Percentiles rank a stretch among this genome's conserved stretches.
Evolutionary conservation across 1,140 invertebrate species (phyloP).

Genomic region (Aphaenogaster rudis): DNA sequence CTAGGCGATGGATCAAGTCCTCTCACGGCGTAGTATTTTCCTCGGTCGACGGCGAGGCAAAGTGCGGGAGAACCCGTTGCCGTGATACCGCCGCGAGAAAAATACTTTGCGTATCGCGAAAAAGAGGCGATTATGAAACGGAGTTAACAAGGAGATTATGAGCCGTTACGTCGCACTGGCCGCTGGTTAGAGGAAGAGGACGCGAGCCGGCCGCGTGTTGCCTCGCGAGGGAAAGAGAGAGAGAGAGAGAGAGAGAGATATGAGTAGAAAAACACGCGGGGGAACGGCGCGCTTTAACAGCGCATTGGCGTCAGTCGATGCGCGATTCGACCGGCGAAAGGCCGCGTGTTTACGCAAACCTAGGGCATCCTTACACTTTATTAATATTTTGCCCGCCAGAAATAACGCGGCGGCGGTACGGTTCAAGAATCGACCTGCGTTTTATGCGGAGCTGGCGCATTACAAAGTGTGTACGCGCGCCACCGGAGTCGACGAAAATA

Average conservation of each 20-base stretch:
- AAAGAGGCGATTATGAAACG: slow-evolving; percentile 48
- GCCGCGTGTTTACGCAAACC: slow-evolving; percentile 64
- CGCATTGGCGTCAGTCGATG: slow-evolving; percentile 34
- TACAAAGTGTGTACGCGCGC: slow-evolving; percentile 58
- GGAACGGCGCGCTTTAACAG: background rate
- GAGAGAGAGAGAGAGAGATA: background rate
- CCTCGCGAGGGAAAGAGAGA: background rate
- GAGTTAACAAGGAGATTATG: slow-evolving; percentile 39
- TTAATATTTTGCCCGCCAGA: slow-evolving; percentile 73
- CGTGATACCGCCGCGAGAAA: background rate
- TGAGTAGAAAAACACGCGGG: background rate
- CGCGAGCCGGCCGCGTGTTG: background rate
- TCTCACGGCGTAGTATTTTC: background rate
- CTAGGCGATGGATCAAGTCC: slow-evolving; percentile 13
- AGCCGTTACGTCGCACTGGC: background rate
- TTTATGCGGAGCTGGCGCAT: slow-evolving; percentile 58
- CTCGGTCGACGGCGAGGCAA: background rate
- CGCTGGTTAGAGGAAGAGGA: background rate
- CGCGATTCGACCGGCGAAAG: slow-evolving; percentile 53
- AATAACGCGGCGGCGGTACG: slow-evolving; percentile 61
- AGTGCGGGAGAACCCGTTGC: background rate
- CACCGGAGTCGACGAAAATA: slow-evolving; percentile 70
- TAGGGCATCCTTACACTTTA: slow-evolving; percentile 72
- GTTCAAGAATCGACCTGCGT: slow-evolving; percentile 71
- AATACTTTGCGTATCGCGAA: background rate